phyloP scores from a whole-genome alignment of 2,113 vertebrate species.

The Oryzias melastigma region DNA sequence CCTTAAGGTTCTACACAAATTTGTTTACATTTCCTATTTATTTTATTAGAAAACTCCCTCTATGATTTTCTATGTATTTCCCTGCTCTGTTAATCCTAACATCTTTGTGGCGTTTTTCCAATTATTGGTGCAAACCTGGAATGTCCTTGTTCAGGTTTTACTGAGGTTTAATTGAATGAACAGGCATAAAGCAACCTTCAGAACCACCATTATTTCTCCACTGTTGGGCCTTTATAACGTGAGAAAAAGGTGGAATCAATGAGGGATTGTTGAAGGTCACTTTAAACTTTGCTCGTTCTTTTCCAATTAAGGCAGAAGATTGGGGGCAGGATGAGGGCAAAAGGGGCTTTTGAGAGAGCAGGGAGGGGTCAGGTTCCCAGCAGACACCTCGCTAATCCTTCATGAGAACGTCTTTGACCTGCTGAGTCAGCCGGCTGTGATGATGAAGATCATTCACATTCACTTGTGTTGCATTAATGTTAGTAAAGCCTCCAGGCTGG shows the following conservation, averaged over 20 bases:
- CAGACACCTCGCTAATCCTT: background rate
- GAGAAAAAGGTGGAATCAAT: slow-evolving; percentile 19
- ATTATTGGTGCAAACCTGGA: too few species aligned
- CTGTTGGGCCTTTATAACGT: background rate
- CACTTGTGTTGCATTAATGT: too few species aligned
- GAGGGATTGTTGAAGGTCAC: background rate
- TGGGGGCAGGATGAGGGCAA: slow-evolving; percentile 22
- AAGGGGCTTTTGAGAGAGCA: background rate
- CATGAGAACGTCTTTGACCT: background rate
- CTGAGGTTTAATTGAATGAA: slow-evolving; percentile 1
- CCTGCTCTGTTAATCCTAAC: too few species aligned
- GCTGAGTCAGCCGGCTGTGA: too few species aligned
- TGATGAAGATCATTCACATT: too few species aligned
- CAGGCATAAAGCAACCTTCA: slow-evolving; percentile 3
- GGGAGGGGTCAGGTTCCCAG: background rate
- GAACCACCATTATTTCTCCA: slow-evolving; percentile 4
- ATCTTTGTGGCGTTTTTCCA: too few species aligned
- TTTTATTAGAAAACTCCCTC: too few species aligned
- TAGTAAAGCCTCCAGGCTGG: too few species aligned
- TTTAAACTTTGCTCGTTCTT: slow-evolving; percentile 21
- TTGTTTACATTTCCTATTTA: too few species aligned
- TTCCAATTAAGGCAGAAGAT: slow-evolving; percentile 12
- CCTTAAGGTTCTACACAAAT: too few species aligned
- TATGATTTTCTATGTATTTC: too few species aligned
- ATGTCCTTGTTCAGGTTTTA: background rate